phyloP scores from a whole-genome alignment of 1,140 invertebrate species.

The Phocides pigmalion region DNA sequence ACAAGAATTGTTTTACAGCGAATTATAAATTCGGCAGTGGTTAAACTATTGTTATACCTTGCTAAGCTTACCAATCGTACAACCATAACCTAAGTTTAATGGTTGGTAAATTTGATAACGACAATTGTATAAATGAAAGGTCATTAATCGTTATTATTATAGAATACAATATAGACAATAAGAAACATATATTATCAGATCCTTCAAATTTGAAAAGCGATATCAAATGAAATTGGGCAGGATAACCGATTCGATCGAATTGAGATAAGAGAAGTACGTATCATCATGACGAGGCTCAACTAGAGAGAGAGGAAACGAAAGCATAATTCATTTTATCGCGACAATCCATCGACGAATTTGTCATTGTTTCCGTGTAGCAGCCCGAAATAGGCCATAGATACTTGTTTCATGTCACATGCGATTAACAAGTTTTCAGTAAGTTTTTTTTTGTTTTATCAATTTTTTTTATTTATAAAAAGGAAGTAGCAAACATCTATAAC shows the following conservation, averaged over 20 bases:
- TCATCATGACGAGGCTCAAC: background rate
- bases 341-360: conserved; percentile 32
- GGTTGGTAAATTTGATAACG: no score
- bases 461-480: no score
- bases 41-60: no score
- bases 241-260: conserved; percentile 23
- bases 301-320: background rate
- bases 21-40: no score
- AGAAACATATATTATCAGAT: background rate
- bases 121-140: no score
- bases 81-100: no score
- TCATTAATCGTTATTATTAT: no score
- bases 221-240: conserved; percentile 27
- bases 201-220: conserved; percentile 18
- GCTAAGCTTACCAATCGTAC: no score
- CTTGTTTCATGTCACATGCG: background rate
- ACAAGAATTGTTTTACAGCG: no score
- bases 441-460: no score
- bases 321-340: conserved; percentile 32
- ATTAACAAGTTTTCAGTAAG: background rate
- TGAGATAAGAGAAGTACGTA: conserved; percentile 22
- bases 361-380: conserved; percentile 26
- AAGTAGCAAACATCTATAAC: no score
- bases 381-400: conserved; percentile 11
- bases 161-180: background rate